Evolutionary conservation across 2,797 vertebrate species (phyloP).

Genomic region (Phrynocephalus guinanensis): DNA sequence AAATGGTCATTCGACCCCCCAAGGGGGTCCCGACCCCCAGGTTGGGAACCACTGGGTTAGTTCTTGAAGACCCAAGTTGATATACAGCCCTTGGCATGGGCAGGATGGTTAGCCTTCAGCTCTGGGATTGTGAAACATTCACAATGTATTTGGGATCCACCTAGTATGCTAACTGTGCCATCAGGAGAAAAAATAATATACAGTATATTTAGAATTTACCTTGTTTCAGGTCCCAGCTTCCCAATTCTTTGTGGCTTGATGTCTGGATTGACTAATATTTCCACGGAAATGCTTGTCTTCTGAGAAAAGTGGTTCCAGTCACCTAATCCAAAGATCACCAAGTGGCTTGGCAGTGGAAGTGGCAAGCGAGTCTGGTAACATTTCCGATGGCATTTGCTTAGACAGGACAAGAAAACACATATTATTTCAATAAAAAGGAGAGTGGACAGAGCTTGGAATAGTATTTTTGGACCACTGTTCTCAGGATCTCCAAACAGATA

Average conservation of each 20-base stretch:
- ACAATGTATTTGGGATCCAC: not conserved
- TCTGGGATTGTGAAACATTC: not conserved
- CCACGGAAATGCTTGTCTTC: slow-evolving; percentile 73
- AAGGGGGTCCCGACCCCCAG: too few relatives aligned
- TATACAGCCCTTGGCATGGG: not conserved
- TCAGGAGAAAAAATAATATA: not conserved
- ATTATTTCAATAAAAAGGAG: not conserved
- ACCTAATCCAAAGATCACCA: slow-evolving; percentile 87
- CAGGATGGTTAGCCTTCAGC: not conserved
- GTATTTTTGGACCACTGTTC: not conserved
- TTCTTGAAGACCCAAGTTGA: not conserved
- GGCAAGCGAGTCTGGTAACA: slow-evolving; percentile 85
- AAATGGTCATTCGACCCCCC: too few relatives aligned
- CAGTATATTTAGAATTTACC: slow-evolving; percentile 63
- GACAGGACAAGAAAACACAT: not conserved
- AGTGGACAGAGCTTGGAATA: not conserved
- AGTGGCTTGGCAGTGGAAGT: slow-evolving; percentile 83
- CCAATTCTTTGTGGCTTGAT: slow-evolving; percentile 80
- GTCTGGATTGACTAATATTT: slow-evolving; percentile 81
- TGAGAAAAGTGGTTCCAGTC: slow-evolving; percentile 81
- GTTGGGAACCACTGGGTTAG: not conserved
- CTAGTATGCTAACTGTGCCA: rapidly evolving
- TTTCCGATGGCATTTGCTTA: slow-evolving; percentile 81
- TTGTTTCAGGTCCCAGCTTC: slow-evolving; percentile 73
- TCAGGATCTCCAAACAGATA: not conserved